Conservation (phyloP, 2,888 invertebrate genomes). For the Spialia ferax region DNA sequence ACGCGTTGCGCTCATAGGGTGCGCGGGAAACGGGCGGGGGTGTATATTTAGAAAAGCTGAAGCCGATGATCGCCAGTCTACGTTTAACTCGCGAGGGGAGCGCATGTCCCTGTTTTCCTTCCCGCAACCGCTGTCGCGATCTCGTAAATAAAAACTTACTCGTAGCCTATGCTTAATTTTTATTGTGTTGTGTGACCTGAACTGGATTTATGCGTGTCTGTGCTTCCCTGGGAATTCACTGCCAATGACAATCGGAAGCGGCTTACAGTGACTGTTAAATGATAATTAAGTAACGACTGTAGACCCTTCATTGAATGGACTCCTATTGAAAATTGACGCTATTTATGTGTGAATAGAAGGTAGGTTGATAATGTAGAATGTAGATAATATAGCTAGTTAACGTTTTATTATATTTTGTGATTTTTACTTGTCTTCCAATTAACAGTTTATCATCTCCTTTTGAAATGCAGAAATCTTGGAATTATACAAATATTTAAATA, state of each 20-base stretch:
- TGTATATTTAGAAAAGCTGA: slow-evolving; percentile 82
- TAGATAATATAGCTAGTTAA: slow-evolving; percentile 35
- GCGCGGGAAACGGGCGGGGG: slow-evolving; percentile 76
- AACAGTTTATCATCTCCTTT: slow-evolving; percentile 41
- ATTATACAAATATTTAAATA: too few species aligned
- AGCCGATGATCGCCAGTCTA: slow-evolving; percentile 71
- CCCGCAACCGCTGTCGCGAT: slow-evolving; percentile 63
- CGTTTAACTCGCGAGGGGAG: slow-evolving; percentile 66
- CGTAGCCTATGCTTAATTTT: slow-evolving; percentile 56
- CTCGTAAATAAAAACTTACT: slow-evolving; percentile 71
- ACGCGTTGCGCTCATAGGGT: slow-evolving; percentile 75
- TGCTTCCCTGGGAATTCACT: slow-evolving; percentile 58
- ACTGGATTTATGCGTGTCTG: slow-evolving; percentile 73
- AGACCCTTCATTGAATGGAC: slow-evolving; percentile 59
- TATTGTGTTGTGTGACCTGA: slow-evolving; percentile 69
- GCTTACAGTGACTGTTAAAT: slow-evolving; percentile 56
- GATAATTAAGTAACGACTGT: slow-evolving; percentile 51
- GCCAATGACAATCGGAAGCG: slow-evolving; percentile 35
- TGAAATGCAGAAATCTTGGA: too few species aligned
- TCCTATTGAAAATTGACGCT: slow-evolving; percentile 58
- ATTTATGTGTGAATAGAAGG: slow-evolving; percentile 63
- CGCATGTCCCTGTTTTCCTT: slow-evolving; percentile 61
- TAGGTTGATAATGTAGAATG: slow-evolving; percentile 56
- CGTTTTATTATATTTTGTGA: not conserved
- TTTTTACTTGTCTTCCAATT: slow-evolving; percentile 46